These are phyloP conservation scores for Pipa parva DNA, from an alignment of 2,113 vertebrate genomes.

Conservation along the genomic window DNA sequence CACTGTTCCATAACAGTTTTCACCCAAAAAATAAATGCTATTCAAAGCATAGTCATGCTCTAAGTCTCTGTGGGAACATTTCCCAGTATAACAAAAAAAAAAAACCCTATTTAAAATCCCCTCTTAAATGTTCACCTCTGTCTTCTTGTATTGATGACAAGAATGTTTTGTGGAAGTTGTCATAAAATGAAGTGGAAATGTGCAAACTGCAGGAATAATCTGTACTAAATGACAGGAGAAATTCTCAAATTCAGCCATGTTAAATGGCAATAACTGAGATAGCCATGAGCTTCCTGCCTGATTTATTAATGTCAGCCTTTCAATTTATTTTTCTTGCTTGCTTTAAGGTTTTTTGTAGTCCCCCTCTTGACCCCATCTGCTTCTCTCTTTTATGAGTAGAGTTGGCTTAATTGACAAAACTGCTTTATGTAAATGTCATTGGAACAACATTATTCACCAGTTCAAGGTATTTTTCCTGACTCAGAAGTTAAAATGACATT, in stretches of 20 bases:
- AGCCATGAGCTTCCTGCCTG: slow-evolving; percentile 31
- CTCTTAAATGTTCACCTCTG: no score
- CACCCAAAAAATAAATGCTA: no score
- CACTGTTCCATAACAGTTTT: no score
- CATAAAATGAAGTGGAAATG: no score
- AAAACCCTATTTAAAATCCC: no score
- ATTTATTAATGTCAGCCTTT: slow-evolving; percentile 41
- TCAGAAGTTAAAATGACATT: neutral
- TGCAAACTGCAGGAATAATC: slow-evolving; percentile 12
- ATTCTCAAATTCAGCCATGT: slow-evolving; percentile 14
- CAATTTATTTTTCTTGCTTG: slow-evolving; percentile 39
- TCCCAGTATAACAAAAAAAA: no score
- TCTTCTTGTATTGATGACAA: no score
- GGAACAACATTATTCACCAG: slow-evolving; percentile 10
- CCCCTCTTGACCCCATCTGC: slow-evolving; percentile 18
- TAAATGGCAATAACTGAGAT: slow-evolving; percentile 29
- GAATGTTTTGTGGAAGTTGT: no score
- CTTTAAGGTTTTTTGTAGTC: slow-evolving; percentile 16
- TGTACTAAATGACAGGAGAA: slow-evolving; percentile 21
- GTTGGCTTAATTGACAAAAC: slow-evolving; percentile 30
- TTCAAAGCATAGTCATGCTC: no score
- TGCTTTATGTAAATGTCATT: slow-evolving; percentile 34
- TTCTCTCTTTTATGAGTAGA: slow-evolving; percentile 36
- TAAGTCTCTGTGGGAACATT: no score
- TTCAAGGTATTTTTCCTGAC: slow-evolving; percentile 3